These are phyloP conservation scores for Chironex yamaguchii DNA, from an alignment of 30 jellyfish, hydroid and myxozoan species.

Conservation along the genomic window DNA sequence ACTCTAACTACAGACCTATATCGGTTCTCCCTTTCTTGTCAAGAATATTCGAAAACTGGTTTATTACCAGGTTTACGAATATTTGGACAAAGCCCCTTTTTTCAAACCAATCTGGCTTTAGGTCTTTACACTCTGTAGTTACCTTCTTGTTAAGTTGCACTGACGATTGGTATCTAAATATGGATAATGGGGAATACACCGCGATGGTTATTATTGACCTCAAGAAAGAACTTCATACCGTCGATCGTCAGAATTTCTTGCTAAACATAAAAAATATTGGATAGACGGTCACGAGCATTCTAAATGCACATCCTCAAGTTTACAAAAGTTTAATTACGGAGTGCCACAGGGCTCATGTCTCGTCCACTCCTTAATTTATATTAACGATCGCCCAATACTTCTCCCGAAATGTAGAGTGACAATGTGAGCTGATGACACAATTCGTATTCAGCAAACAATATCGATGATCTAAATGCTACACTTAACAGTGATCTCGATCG, in stretches of 20 bases:
- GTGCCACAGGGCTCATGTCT: too few relatives aligned
- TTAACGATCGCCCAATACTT: too few relatives aligned
- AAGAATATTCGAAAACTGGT: background rate
- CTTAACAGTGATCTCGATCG: constrained; percentile 11
- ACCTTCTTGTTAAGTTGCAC: background rate
- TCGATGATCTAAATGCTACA: background rate
- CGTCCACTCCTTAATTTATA: too few relatives aligned
- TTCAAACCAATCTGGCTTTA: too few relatives aligned
- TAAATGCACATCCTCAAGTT: too few relatives aligned
- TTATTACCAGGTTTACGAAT: background rate
- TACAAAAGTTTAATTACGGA: too few relatives aligned
- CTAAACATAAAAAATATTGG: too few relatives aligned
- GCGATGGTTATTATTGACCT: background rate
- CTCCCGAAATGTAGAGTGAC: too few relatives aligned
- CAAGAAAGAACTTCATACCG: background rate
- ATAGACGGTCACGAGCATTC: too few relatives aligned
- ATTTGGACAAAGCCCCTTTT: too few relatives aligned
- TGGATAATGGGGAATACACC: background rate
- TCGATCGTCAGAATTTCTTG: too few relatives aligned
- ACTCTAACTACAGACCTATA: background rate
- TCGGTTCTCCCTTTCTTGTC: background rate
- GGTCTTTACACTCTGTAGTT: background rate
- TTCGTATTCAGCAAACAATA: background rate
- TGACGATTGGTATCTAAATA: background rate
- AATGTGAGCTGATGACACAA: constrained; percentile 6